Evolutionary conservation across 2,888 invertebrate genomes (phyloP).

Genomic region (Himalopsyche anomala): DNA sequence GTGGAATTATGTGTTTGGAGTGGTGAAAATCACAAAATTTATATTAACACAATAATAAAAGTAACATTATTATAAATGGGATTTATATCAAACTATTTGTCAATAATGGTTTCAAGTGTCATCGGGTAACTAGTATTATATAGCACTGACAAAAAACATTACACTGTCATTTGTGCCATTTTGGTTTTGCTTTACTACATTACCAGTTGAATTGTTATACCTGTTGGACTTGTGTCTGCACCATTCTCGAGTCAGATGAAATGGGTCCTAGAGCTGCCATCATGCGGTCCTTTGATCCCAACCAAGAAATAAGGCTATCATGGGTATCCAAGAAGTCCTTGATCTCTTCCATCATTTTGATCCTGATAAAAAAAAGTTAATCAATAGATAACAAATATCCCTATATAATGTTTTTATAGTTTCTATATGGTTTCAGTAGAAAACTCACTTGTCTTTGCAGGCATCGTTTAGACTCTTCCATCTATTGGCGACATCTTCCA

Average conservation of each 20-base stretch:
- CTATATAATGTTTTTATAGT: not conserved
- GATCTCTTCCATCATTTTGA: constrained; percentile 88
- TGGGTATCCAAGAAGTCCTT: constrained; percentile 95
- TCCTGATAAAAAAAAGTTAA: constrained; percentile 70
- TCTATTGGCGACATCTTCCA: constrained; percentile 87
- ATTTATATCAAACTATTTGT: no score
- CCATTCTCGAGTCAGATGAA: constrained; percentile 96
- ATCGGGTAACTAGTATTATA: no score
- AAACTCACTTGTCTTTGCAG: constrained; percentile 81
- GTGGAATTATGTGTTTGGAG: no score
- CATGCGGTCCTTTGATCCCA: constrained; percentile 96
- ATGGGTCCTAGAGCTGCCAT: constrained; percentile 96
- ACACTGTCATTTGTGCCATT: no score
- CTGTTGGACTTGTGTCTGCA: constrained; percentile 96
- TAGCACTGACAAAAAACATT: no score
- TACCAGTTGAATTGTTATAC: constrained; percentile 67
- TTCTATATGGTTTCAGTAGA: not conserved
- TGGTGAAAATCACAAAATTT: no score
- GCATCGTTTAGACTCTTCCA: constrained; percentile 92
- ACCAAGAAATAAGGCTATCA: constrained; percentile 90
- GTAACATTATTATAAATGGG: no score
- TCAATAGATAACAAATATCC: not conserved
- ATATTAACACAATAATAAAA: no score
- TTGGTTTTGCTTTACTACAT: not conserved
- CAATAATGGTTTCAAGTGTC: no score